Conservation (phyloP, 2,113 vertebrate genomes). For the Mastomys coucha region DNA sequence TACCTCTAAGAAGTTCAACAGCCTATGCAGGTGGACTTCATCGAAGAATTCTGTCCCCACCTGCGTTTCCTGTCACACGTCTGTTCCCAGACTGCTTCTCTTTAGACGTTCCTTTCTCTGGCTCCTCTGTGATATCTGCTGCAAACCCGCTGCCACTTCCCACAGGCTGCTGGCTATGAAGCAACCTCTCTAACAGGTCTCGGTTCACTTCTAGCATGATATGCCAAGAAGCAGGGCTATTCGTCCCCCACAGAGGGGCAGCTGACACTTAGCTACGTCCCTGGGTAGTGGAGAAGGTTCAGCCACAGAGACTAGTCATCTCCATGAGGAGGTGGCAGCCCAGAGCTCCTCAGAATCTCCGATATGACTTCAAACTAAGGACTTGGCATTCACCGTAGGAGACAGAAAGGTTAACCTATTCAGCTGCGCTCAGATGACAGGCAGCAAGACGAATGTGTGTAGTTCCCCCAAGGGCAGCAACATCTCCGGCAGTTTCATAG, state of each 20-base stretch:
- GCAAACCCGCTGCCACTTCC: not conserved
- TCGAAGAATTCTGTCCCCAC: not conserved
- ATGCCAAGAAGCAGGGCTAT: not conserved
- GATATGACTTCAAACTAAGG: not conserved
- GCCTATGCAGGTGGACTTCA: not conserved
- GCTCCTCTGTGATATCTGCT: not conserved
- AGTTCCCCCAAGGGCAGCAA: not conserved
- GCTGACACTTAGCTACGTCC: not conserved
- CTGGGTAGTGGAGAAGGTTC: not conserved
- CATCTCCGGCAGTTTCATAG: rapidly evolving
- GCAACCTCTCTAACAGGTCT: not conserved
- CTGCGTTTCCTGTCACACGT: not conserved
- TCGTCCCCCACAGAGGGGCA: not conserved
- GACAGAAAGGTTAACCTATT: not conserved
- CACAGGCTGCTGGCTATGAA: not conserved
- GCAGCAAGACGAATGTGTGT: not conserved
- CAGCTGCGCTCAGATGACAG: not conserved
- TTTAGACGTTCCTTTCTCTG: not conserved
- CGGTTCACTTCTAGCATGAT: not conserved
- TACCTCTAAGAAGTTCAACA: not conserved
- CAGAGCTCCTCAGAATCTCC: not conserved
- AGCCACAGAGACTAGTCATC: not conserved
- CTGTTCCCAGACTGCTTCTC: not conserved
- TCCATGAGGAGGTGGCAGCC: not conserved
- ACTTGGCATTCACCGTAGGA: not conserved